Base-by-base conservation (phyloP, 1,140 invertebrate species). In the Diabrotica virgifera region DNA sequence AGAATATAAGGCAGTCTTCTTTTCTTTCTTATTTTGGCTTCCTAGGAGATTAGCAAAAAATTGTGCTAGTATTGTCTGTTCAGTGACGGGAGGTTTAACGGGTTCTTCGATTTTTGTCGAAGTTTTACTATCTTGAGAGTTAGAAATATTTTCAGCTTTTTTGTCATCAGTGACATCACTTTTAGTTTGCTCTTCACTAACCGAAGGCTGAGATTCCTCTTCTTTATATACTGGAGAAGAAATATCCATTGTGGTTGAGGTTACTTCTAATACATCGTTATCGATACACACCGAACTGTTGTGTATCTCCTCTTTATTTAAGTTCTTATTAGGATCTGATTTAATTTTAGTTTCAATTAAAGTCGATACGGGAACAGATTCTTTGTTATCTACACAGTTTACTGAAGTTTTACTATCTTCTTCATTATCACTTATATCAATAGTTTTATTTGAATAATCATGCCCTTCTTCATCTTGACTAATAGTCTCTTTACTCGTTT, bases 31-130 rank as follows among this genome's bases (percentile, higher is more conserved):
- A 40, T 73, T 67, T 13, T 68, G 51, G 52, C 71, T 71, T 52
- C 68, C 66, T 6, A 74, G 61, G 4, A 74, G 55, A 61, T 74
- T 74, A 54, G 68, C 65, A 36, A 74, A 72, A 52, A 74, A 72
- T 54, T 73, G 68, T 13, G 66, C 70, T n/a, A 73, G 63, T 51
- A 73, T 71, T 36, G 62, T 71, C 58, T 74, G 67, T 56, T 74
- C 66, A 8, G 63, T 56, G n/a, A n/a, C n/a, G 0, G 69, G 64
- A 11, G 36, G 46, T 59, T 66, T 51, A 50, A 6, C 10, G 36
- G 24, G 38, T 58, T 64, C 55, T 62, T 63, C 59, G 11, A 8
- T 5, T 6, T 46, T 46, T 8, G 40, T 5, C 40, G 40, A 46
- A 6, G 40, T 46, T 46, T 46, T 3, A 46, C 8, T 46, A 46